Evolutionary conservation across 2,888 invertebrate genomes (phyloP).

Genomic region (Cryptus viduatorius): DNA sequence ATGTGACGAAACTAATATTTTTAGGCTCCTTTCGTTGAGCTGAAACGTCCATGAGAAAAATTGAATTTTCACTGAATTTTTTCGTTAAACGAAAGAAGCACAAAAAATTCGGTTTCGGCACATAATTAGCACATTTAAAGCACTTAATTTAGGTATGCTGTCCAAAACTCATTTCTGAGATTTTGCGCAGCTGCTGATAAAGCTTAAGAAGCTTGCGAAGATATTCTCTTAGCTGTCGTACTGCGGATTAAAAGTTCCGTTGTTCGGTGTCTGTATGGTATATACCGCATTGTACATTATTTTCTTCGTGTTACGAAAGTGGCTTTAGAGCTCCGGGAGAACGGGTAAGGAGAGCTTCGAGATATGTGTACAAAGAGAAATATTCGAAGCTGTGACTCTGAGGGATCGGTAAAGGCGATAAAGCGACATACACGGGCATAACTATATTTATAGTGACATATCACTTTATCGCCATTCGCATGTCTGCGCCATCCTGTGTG

Average conservation of each 20-base stretch:
- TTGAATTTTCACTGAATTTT: too few species aligned
- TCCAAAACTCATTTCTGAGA: too few species aligned
- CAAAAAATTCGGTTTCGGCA: too few species aligned
- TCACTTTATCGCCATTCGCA: slow-evolving; percentile 65
- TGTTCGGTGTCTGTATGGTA: neutral
- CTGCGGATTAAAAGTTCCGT: slow-evolving; percentile 19
- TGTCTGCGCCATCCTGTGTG: slow-evolving; percentile 38
- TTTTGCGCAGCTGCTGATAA: too few species aligned
- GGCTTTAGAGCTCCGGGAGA: slow-evolving; percentile 12
- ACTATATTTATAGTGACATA: slow-evolving; percentile 67
- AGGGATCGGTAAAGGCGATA: slow-evolving; percentile 63
- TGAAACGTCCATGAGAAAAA: too few species aligned
- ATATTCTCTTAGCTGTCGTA: neutral
- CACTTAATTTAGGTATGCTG: too few species aligned
- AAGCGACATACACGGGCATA: slow-evolving; percentile 59
- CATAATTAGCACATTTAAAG: too few species aligned
- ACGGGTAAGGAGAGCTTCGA: slow-evolving; percentile 15
- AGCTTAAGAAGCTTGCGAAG: slow-evolving; percentile 10
- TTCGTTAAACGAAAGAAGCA: too few species aligned
- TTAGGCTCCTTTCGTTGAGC: too few species aligned
- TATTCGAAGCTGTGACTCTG: slow-evolving; percentile 47
- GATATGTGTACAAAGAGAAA: slow-evolving; percentile 35
- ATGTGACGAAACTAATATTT: too few species aligned
- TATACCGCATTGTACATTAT: slow-evolving; percentile 20
- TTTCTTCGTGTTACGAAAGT: slow-evolving; percentile 47